Evolutionary conservation across 1,140 invertebrate genomes (phyloP).

Genomic region (Ruditapes philippinarum): DNA sequence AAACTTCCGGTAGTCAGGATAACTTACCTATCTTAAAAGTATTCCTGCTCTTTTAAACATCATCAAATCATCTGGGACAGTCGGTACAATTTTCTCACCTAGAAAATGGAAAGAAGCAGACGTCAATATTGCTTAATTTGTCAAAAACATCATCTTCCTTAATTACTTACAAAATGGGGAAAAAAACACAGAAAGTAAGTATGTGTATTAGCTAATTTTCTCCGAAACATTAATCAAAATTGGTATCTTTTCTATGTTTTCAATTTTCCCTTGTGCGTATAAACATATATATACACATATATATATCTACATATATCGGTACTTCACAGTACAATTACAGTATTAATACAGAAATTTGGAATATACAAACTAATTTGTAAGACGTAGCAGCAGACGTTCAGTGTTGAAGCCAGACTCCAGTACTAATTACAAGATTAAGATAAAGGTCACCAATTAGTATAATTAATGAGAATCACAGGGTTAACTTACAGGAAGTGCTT

Average conservation of each 20-base stretch:
- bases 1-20: too few relatives aligned
- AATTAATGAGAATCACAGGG: conserved; percentile 50
- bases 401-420: conserved; percentile 22
- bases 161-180: not conserved
- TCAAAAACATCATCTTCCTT: not conserved
- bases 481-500: conserved; percentile 46
- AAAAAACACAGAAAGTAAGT: not conserved
- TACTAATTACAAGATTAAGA: conserved; percentile 62
- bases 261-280: too few relatives aligned
- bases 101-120: not conserved
- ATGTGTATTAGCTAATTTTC: not conserved
- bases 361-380: not conserved
- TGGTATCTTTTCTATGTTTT: not conserved
- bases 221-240: not conserved
- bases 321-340: not conserved
- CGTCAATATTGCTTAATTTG: not conserved
- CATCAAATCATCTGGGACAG: too few relatives aligned
- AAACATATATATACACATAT: too few relatives aligned
- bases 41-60: too few relatives aligned
- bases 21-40: too few relatives aligned
- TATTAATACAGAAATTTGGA: not conserved
- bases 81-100: too few relatives aligned
- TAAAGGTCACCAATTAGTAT: conserved; percentile 58
- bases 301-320: too few relatives aligned
- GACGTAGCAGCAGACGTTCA: not conserved